Evolutionary conservation across 1,140 invertebrate species (phyloP).

Genomic region (silkworm (Bombyx mori)): ASM3026992v2 NC_085112.1:8442501-8443000

Average conservation of each 20-base stretch:
- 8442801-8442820: neutral
- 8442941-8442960: too few relatives aligned
- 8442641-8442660: neutral
- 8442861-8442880: neutral
- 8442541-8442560: too few relatives aligned
- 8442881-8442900: too few relatives aligned
- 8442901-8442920: too few relatives aligned
- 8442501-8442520: too few relatives aligned
- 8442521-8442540: too few relatives aligned
- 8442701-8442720: slow-evolving; percentile 4
- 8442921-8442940: too few relatives aligned
- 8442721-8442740: neutral
- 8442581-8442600: too few relatives aligned
- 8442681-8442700: slow-evolving; percentile 1
- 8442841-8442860: neutral
- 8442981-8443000: too few relatives aligned
- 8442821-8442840: neutral
- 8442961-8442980: too few relatives aligned
- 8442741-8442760: neutral
- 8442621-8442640: neutral
- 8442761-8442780: neutral
- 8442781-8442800: neutral
- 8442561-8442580: too few relatives aligned
- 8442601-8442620: neutral
- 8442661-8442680: neutral